A percentile compares a stretch with the other conserved stretches of the same genome.
Conservation (phyloP, 1,140 invertebrate species). For the Rhyacophila brunnea region DNA sequence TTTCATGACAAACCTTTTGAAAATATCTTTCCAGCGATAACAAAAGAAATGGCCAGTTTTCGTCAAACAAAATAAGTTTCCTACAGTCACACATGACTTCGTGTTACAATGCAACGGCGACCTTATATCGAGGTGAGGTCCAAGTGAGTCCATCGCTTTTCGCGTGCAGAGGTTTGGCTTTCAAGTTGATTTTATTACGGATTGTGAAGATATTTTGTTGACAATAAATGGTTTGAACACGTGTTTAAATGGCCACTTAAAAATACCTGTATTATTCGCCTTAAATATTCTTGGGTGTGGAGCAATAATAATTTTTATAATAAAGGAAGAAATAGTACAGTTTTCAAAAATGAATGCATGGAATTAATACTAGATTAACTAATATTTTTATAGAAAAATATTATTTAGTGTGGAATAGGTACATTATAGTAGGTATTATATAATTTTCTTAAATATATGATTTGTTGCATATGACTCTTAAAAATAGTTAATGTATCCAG, state of each 20-base stretch:
- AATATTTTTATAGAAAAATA: too few species aligned
- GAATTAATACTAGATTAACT: too few species aligned
- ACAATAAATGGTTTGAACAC: slow-evolving; percentile 29
- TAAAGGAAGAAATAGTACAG: background rate
- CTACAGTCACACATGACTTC: too few species aligned
- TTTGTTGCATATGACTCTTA: too few species aligned
- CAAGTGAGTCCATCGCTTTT: too few species aligned
- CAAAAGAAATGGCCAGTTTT: slow-evolving; percentile 27
- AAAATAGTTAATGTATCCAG: too few species aligned
- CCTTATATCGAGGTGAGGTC: too few species aligned
- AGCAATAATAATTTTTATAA: background rate
- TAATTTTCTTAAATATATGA: too few species aligned
- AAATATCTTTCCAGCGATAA: slow-evolving; percentile 18
- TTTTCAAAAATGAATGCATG: background rate
- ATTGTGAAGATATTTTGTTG: slow-evolving; percentile 5
- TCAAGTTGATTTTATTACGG: background rate
- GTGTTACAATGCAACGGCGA: too few species aligned
- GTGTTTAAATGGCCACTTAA: slow-evolving; percentile 32
- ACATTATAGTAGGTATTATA: too few species aligned
- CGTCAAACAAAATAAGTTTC: too few species aligned
- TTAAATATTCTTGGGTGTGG: slow-evolving; percentile 23
- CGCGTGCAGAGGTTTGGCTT: background rate
- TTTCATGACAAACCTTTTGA: slow-evolving; percentile 10
- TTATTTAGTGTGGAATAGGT: too few species aligned
- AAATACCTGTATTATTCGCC: slow-evolving; percentile 15